Conservation (phyloP, 2,888 invertebrate species). For the Rhamphomyia laevipes region DNA sequence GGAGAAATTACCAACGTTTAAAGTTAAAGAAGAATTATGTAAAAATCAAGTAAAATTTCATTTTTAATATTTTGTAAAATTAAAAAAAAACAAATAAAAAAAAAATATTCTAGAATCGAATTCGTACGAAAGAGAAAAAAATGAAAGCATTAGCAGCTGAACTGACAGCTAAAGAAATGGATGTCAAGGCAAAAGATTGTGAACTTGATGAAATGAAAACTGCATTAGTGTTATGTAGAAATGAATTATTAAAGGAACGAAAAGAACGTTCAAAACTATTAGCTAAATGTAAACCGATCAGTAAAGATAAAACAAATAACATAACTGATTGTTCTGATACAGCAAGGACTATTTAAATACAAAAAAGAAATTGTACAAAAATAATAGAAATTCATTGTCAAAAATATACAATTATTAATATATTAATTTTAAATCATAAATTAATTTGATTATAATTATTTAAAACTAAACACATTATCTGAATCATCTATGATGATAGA, state of each 20-base stretch:
- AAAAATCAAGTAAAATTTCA: slow-evolving; percentile 20
- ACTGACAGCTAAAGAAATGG: slow-evolving; percentile 30
- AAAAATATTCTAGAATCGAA: slow-evolving; percentile 19
- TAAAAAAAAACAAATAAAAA: not conserved
- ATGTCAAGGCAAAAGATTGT: slow-evolving; percentile 27
- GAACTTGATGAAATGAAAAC: slow-evolving; percentile 26
- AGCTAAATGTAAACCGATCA: too few relatives aligned
- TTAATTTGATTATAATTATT: too few relatives aligned
- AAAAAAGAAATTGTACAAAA: too few relatives aligned
- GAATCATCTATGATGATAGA: too few relatives aligned
- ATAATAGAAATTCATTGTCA: too few relatives aligned
- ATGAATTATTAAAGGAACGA: not conserved
- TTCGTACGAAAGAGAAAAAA: slow-evolving; percentile 24
- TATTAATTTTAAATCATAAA: too few relatives aligned
- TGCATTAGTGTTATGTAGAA: slow-evolving; percentile 7
- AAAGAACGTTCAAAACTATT: not conserved
- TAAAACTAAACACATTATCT: too few relatives aligned
- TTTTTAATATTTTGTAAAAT: not conserved
- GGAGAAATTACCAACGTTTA: slow-evolving; percentile 23
- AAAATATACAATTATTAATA: too few relatives aligned
- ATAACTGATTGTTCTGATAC: too few relatives aligned
- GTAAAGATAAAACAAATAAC: too few relatives aligned
- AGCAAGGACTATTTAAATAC: too few relatives aligned
- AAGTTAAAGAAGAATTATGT: slow-evolving; percentile 22
- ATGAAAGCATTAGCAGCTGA: slow-evolving; percentile 31